Conservation (phyloP, 2,888 invertebrate genomes). For the Xestia ashworthii region DNA sequence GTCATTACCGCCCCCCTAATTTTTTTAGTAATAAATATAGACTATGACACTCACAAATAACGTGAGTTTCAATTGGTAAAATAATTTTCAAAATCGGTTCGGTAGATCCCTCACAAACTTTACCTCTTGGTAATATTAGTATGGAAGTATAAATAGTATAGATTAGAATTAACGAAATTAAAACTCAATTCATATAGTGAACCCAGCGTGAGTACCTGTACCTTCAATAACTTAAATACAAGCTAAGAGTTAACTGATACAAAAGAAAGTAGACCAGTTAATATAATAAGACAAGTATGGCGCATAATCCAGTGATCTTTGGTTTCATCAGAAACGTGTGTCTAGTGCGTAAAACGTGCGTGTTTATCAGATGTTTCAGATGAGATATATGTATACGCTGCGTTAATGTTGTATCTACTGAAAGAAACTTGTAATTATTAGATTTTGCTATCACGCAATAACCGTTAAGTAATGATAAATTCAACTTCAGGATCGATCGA, state of each 20-base stretch:
- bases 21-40: no score
- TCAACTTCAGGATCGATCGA: slow-evolving; percentile 6
- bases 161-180: neutral
- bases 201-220: slow-evolving; percentile 3
- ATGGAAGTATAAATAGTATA: no score
- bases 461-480: neutral
- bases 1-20: no score
- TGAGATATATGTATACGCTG: slow-evolving; percentile 27
- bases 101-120: no score
- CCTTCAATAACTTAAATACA: slow-evolving; percentile 19
- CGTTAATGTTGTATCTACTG: slow-evolving; percentile 34
- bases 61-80: no score
- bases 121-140: no score
- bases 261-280: slow-evolving; percentile 47
- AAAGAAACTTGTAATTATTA: slow-evolving; percentile 32
- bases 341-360: slow-evolving; percentile 58
- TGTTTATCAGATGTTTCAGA: slow-evolving; percentile 52
- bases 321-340: slow-evolving; percentile 60
- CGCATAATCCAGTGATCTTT: slow-evolving; percentile 62
- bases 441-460: slow-evolving; percentile 10
- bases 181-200: slow-evolving; percentile 13
- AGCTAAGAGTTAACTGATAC: slow-evolving; percentile 31
- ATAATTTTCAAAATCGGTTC: no score
- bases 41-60: no score
- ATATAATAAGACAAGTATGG: slow-evolving; percentile 64